A percentile compares a stretch with the other conserved stretches of the same genome.
Evolutionary conservation across 1,140 invertebrate species (phyloP).

Genomic region (Harpegnathos saltator): DNA sequence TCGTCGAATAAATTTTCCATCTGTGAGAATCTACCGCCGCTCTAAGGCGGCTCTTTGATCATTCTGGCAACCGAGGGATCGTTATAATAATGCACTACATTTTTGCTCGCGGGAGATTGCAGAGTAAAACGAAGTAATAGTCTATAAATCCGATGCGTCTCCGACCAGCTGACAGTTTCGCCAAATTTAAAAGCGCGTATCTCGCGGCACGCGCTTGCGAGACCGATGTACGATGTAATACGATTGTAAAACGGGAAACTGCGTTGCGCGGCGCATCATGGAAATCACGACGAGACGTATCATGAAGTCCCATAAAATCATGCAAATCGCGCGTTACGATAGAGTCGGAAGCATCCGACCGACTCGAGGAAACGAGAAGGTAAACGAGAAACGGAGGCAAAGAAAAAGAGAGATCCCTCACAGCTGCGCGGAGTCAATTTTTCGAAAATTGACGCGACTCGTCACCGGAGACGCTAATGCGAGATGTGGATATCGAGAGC

Average conservation of each 20-base stretch:
- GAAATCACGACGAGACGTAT: neutral
- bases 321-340: conserved; percentile 8
- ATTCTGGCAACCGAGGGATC: no score
- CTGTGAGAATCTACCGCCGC: neutral
- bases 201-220: neutral
- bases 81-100: no score
- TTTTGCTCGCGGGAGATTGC: no score
- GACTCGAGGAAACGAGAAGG: neutral
- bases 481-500: conserved; percentile 70
- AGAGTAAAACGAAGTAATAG: no score
- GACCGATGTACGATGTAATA: conserved; percentile 2
- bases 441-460: conserved; percentile 44
- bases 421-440: conserved; percentile 78
- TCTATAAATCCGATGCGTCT: no score
- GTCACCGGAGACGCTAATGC: conserved; percentile 73
- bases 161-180: neutral
- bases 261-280: neutral
- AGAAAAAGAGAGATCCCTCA: conserved; percentile 61
- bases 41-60: no score
- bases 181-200: neutral
- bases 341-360: neutral
- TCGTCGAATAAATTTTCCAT: neutral
- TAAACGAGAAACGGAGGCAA: conserved; percentile 31
- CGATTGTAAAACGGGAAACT: neutral
- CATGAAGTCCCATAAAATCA: neutral